These are phyloP conservation scores for Podotricha telesiphe DNA, from an alignment of 2,888 invertebrate genomes.

Conservation along the genomic window DNA sequence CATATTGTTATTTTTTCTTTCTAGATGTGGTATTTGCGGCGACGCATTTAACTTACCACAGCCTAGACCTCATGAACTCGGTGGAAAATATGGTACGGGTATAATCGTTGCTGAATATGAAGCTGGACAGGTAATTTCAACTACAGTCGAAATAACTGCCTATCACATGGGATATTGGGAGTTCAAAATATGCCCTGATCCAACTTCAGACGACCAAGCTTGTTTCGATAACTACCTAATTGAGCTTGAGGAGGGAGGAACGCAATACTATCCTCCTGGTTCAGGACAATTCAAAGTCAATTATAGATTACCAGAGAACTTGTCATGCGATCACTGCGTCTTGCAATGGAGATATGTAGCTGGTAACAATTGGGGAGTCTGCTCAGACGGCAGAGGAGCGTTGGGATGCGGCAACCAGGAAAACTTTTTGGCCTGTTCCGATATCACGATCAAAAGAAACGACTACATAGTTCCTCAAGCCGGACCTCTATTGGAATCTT, in stretches of 20 bases:
- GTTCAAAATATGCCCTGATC: conserved; percentile 90
- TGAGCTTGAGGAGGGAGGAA: conserved; percentile 79
- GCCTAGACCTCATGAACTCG: conserved; percentile 91
- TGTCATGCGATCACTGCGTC: conserved; percentile 91
- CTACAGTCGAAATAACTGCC: conserved; percentile 91
- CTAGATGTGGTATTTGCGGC: conserved; percentile 91
- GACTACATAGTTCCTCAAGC: neutral
- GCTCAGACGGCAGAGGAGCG: conserved; percentile 86
- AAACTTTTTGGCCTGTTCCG: conserved; percentile 92
- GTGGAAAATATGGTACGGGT: conserved; percentile 90
- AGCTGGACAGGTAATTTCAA: conserved; percentile 85
- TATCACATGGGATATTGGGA: conserved; percentile 93
- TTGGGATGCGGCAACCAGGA: conserved; percentile 94
- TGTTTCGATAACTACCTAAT: conserved; percentile 89
- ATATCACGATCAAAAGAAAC: conserved; percentile 85
- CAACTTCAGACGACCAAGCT: conserved; percentile 85
- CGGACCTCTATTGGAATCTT: neutral
- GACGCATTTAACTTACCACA: conserved; percentile 88
- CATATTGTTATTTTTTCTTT: too few species aligned
- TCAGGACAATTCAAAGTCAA: conserved; percentile 88
- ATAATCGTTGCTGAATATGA: conserved; percentile 88
- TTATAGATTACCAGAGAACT: conserved; percentile 83
- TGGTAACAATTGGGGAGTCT: conserved; percentile 92
- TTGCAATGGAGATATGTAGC: conserved; percentile 94
- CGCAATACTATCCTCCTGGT: conserved; percentile 87